Conservation (phyloP, 1,140 invertebrate genomes). For the Eupristina koningsbergeri region DNA sequence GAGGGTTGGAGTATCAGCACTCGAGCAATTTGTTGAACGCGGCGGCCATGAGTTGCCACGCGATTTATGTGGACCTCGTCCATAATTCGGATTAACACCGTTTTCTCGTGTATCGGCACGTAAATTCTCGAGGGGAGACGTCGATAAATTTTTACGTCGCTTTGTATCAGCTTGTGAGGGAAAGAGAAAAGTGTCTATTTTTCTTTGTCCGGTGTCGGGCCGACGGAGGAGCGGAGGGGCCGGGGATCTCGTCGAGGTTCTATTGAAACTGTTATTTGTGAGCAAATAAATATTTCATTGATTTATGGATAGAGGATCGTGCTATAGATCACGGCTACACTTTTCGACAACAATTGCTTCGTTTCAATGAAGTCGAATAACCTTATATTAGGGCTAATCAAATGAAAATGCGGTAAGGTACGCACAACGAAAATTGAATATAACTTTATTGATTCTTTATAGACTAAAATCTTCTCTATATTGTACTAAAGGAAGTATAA, state of each 20-base stretch:
- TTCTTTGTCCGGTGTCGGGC: not conserved
- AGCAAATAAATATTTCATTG: slow-evolving; percentile 44
- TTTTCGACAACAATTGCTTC: not conserved
- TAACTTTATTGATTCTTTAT: not conserved
- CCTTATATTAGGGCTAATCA: not conserved
- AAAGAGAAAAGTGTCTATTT: slow-evolving; percentile 15
- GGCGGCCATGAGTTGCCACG: slow-evolving; percentile 4
- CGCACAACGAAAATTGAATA: not conserved
- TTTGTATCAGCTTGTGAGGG: slow-evolving; percentile 38
- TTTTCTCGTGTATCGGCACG: slow-evolving; percentile 53
- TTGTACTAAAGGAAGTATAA: not conserved
- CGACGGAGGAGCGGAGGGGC: not conserved
- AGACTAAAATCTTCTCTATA: not conserved
- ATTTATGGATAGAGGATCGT: slow-evolving; percentile 1
- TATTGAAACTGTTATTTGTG: slow-evolving; percentile 43
- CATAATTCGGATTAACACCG: slow-evolving; percentile 56
- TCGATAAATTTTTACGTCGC: slow-evolving; percentile 50
- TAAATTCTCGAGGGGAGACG: slow-evolving; percentile 45
- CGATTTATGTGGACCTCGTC: slow-evolving; percentile 51
- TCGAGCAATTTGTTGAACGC: slow-evolving; percentile 50
- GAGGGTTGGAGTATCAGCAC: slow-evolving; percentile 35
- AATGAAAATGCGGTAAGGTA: not conserved
- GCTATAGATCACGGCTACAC: not conserved
- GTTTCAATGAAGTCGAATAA: slow-evolving; percentile 23
- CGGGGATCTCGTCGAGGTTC: not conserved